Evolutionary conservation across 2,888 invertebrate genomes (phyloP).

Genomic region (Parapristionchus giblindavisi): DNA sequence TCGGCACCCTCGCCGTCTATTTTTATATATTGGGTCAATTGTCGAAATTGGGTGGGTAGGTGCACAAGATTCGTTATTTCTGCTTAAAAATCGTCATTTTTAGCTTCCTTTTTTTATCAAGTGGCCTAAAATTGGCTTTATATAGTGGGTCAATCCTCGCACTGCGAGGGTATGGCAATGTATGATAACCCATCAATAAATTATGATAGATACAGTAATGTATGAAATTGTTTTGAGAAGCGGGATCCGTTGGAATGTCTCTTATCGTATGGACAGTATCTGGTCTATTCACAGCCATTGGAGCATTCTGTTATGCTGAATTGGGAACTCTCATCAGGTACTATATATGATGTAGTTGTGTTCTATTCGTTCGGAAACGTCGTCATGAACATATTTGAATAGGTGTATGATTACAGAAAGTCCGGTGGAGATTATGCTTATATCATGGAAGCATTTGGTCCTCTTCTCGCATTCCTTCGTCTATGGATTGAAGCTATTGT

Average conservation of each 20-base stretch:
- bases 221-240: conserved; percentile 70
- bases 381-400: conserved; percentile 1
- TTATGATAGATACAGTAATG: conserved; percentile 6
- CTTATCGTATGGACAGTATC: conserved; percentile 90
- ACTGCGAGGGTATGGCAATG: too few relatives aligned
- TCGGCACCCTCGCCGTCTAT: too few relatives aligned
- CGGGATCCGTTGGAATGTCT: conserved; percentile 89
- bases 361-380: not conserved
- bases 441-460: conserved; percentile 98
- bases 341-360: not conserved
- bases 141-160: too few relatives aligned
- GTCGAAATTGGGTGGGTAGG: too few relatives aligned
- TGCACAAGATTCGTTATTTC: too few relatives aligned
- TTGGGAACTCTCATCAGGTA: conserved; percentile 79
- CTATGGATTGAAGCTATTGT: conserved; percentile 98
- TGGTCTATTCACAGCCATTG: conserved; percentile 93
- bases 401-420: conserved; percentile 42
- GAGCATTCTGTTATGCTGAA: conserved; percentile 98
- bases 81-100: too few relatives aligned
- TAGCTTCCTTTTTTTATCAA: too few relatives aligned
- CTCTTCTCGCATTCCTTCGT: conserved; percentile 92
- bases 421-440: conserved; percentile 90
- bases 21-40: too few relatives aligned
- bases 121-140: too few relatives aligned
- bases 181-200: not conserved